Conservation (phyloP, 2,888 invertebrate genomes). For the Drosophila melanosoma region DNA sequence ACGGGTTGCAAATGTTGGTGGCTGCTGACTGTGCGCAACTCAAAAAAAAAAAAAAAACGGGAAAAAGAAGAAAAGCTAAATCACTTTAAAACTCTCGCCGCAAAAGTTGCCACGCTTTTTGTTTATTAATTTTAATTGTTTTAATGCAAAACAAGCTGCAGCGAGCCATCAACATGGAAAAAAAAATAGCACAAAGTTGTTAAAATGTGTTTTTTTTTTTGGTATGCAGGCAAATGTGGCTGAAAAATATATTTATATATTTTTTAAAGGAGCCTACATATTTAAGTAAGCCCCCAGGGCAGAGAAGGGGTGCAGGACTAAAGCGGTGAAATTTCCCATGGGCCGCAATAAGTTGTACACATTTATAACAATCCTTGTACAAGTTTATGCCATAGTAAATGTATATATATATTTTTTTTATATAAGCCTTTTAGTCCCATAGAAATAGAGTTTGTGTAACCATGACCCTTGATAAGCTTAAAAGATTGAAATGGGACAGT, state of each 20-base stretch:
- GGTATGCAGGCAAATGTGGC: conserved; percentile 11
- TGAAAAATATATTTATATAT: conserved; percentile 13
- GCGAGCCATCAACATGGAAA: conserved; percentile 10
- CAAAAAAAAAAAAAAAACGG: conserved; percentile 12
- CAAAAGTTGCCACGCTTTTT: conserved; percentile 58
- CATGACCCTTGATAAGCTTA: not conserved
- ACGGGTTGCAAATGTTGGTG: not conserved
- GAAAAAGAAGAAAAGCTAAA: conserved; percentile 24
- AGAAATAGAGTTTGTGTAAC: conserved; percentile 1
- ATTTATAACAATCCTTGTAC: conserved; percentile 22
- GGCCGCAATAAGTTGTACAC: conserved; percentile 15
- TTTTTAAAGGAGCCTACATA: conserved; percentile 23
- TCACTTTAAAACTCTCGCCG: conserved; percentile 60
- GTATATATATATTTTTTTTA: not conserved
- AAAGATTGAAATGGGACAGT: not conserved
- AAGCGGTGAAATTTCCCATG: conserved; percentile 32
- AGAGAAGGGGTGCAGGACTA: conserved; percentile 8
- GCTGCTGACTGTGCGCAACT: conserved; percentile 8
- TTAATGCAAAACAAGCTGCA: conserved; percentile 40
- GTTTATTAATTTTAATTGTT: conserved; percentile 74
- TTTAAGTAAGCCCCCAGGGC: conserved; percentile 24
- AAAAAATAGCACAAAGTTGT: conserved; percentile 38
- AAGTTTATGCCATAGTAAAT: conserved; percentile 16
- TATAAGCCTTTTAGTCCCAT: not conserved
- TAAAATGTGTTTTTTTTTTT: conserved; percentile 29